These are phyloP conservation scores for Cherax destructor DNA, from an alignment of 1,140 invertebrate species.

Conservation along the genomic window DNA sequence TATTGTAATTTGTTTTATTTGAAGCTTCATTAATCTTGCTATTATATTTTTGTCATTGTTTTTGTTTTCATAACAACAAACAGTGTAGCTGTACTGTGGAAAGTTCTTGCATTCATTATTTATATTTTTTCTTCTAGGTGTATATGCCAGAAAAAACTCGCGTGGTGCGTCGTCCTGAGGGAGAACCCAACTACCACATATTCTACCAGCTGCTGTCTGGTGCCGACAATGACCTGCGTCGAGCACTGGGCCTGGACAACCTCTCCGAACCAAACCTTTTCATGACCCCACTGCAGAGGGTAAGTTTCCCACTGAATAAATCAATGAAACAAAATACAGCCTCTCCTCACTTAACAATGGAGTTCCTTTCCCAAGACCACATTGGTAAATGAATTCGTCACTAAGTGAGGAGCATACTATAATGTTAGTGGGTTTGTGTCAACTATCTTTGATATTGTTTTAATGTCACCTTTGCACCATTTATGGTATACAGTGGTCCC, in stretches of 20 bases:
- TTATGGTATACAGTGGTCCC: no score
- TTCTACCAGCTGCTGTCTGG: constrained; percentile 90
- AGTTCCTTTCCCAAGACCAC: no score
- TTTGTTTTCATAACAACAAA: not conserved
- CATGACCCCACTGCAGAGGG: constrained; percentile 85
- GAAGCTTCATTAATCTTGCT: not conserved
- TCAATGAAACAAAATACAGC: no score
- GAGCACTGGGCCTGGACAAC: constrained; percentile 87
- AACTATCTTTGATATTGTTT: no score
- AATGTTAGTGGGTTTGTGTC: no score
- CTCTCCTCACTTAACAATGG: no score
- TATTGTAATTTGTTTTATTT: not conserved
- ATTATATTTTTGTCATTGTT: not conserved
- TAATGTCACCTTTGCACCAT: no score
- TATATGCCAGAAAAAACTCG: constrained; percentile 85
- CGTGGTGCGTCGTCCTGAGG: constrained; percentile 82
- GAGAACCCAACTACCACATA: constrained; percentile 88
- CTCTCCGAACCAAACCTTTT: constrained; percentile 87
- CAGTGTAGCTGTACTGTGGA: not conserved
- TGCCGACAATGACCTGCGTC: constrained; percentile 84
- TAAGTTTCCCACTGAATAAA: constrained; percentile 67
- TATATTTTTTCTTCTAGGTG: constrained; percentile 76
- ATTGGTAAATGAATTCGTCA: no score
- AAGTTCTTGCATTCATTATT: no score
- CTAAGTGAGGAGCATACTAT: no score